These are phyloP conservation scores for Drosophila nannoptera DNA, from an alignment of 1,140 invertebrate genomes.

Conservation along the genomic window DNA sequence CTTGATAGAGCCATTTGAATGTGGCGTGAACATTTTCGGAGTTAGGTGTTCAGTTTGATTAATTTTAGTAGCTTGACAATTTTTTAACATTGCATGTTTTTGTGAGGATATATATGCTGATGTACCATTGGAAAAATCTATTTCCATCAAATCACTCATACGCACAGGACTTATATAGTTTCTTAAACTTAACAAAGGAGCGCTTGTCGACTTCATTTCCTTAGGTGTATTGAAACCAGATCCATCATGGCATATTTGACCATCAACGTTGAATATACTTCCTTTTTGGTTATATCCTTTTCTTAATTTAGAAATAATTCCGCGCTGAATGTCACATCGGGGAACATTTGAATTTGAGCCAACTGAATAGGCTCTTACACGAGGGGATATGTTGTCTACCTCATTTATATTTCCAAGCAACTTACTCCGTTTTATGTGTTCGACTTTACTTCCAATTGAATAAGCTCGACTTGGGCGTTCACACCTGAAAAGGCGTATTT, in stretches of 20 bases:
- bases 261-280: slow-evolving; percentile 61
- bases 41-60: slow-evolving; percentile 20
- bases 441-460: slow-evolving; percentile 91
- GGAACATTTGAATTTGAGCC: slow-evolving; percentile 83
- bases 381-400: slow-evolving; percentile 59
- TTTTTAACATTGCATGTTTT: slow-evolving; percentile 29
- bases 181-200: slow-evolving; percentile 82
- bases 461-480: slow-evolving; percentile 88
- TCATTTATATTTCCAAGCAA: slow-evolving; percentile 64
- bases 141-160: slow-evolving; percentile 89
- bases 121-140: slow-evolving; percentile 84
- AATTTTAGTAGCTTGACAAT: slow-evolving; percentile 26
- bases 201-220: slow-evolving; percentile 81
- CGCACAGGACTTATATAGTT: slow-evolving; percentile 84
- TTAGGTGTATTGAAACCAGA: slow-evolving; percentile 14
- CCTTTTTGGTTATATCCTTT: slow-evolving; percentile 47
- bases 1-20: slow-evolving; percentile 34
- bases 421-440: slow-evolving; percentile 78
- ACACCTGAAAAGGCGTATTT: slow-evolving; percentile 45
- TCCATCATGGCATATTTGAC: slow-evolving; percentile 8
- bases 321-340: slow-evolving; percentile 64
- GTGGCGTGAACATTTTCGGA: slow-evolving; percentile 42
- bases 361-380: slow-evolving; percentile 85
- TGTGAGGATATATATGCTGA: slow-evolving; percentile 27
- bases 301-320: slow-evolving; percentile 50